These are phyloP conservation scores for Perithous albicinctus DNA, from an alignment of 2,888 invertebrate species.

Conservation along the genomic window DNA sequence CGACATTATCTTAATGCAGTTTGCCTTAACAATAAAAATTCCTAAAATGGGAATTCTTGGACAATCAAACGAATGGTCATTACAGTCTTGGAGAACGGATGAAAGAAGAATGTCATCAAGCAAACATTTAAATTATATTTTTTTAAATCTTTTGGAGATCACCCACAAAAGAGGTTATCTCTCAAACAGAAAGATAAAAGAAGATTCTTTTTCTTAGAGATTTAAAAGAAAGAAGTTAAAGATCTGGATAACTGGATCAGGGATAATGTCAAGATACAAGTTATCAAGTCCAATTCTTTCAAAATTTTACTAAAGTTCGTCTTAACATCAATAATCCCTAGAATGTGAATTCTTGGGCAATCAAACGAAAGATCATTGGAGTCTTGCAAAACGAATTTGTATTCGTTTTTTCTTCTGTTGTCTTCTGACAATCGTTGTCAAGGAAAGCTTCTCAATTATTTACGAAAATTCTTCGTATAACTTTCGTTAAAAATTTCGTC, in stretches of 20 bases:
- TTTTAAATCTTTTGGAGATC: background rate
- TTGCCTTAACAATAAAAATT: background rate
- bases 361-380: background rate
- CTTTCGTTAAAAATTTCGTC: background rate
- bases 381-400: too few species aligned
- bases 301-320: background rate
- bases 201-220: constrained; percentile 34
- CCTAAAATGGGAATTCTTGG: background rate
- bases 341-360: background rate
- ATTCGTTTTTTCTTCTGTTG: too few species aligned
- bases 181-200: constrained; percentile 15
- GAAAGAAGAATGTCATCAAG: background rate
- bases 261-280: too few species aligned
- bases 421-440: too few species aligned
- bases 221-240: constrained; percentile 53
- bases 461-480: background rate
- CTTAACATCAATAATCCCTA: background rate
- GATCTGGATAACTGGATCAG: constrained; percentile 67
- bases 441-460: too few species aligned
- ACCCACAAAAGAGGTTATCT: background rate
- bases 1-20: constrained; percentile 24
- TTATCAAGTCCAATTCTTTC: too few species aligned
- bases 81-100: background rate
- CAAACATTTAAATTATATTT: background rate
- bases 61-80: background rate